Conservation (phyloP, 1,140 invertebrate genomes). For the Anastrepha obliqua region DNA sequence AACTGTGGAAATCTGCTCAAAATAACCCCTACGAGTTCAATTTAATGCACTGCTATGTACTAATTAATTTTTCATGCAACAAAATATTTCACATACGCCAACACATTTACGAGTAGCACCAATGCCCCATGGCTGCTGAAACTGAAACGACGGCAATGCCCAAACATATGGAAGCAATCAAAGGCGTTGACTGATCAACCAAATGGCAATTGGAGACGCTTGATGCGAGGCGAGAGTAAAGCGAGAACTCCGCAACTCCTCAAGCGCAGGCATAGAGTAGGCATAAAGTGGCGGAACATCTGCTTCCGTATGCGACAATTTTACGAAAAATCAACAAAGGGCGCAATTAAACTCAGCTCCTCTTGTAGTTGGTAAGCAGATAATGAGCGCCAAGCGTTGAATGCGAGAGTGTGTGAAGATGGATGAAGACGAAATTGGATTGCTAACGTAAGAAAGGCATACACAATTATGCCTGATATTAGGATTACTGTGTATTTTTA, state of each 20-base stretch:
- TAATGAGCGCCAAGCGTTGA: conserved; percentile 7
- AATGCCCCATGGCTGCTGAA: background rate
- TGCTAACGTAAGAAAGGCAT: background rate
- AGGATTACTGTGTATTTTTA: no score
- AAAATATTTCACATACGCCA: conserved; percentile 9
- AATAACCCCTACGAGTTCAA: background rate
- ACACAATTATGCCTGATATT: no score
- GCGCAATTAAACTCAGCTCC: background rate
- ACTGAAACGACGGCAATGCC: background rate
- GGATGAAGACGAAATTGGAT: conserved; percentile 13
- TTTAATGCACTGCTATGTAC: background rate
- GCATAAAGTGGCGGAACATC: background rate
- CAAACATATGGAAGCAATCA: conserved; percentile 43
- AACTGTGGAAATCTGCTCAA: background rate
- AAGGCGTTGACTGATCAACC: conserved; percentile 45
- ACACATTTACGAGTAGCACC: background rate
- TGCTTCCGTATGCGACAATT: conserved; percentile 51
- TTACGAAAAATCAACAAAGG: conserved; percentile 31
- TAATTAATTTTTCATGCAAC: conserved; percentile 51
- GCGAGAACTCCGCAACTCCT: background rate
- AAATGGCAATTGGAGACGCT: conserved; percentile 50
- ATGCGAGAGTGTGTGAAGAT: conserved; percentile 36
- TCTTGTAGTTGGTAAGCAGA: background rate
- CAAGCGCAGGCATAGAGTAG: background rate
- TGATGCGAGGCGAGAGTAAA: background rate